Base-by-base conservation (phyloP, 2,797 vertebrate species). In the Anableps anableps region DNA sequence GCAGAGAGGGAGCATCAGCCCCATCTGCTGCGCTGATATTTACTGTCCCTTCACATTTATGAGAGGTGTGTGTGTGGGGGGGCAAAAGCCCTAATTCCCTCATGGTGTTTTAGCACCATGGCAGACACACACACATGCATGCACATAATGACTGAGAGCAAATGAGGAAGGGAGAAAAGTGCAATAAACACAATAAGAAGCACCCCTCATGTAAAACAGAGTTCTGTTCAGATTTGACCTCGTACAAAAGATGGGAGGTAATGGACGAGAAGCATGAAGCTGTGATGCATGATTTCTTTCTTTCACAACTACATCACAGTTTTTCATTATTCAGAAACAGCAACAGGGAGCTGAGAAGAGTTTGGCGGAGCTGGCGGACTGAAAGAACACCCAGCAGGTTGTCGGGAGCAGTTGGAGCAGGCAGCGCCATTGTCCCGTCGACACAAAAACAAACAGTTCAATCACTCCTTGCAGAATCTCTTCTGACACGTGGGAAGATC, bases 11-110 rank as follows among this genome's bases (percentile, higher is more conserved):
- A 92, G 89, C 90, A 89, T 90, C 85, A 79, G 92, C 85, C 93
- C 94, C 93, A 95, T 95, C 94, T 95, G 93, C 92, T 82, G 86
- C 88, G 81, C 85, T 89, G 91, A 94, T 94, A 93, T 95, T 93
- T 94, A 90, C 91, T 87, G 90, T 92, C 91, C 90, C 93, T 90
- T 92, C 90, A 82, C 90, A 90, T 92, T 89, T 91, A 87, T 86
- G 86, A 86, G 85, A 81, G 71, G 78, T 68, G 72, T 43, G 43
- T 4, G 43, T 43, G 4, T 4, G 68, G 41, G 41, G 85, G 72
- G 88, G 85, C 87, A 86, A 79, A 90, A 72, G 80, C 89, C 82
- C 38, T 87, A 87, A 91, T 93, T 91, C 93, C 93, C 91, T 93
- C 85, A 80, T 90, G 89, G 86, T 93, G 88, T 88, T 92, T 93